These are phyloP conservation scores for Microtus pennsylvanicus DNA, from an alignment of 2,113 vertebrate genomes.

Conservation along the genomic window DNA sequence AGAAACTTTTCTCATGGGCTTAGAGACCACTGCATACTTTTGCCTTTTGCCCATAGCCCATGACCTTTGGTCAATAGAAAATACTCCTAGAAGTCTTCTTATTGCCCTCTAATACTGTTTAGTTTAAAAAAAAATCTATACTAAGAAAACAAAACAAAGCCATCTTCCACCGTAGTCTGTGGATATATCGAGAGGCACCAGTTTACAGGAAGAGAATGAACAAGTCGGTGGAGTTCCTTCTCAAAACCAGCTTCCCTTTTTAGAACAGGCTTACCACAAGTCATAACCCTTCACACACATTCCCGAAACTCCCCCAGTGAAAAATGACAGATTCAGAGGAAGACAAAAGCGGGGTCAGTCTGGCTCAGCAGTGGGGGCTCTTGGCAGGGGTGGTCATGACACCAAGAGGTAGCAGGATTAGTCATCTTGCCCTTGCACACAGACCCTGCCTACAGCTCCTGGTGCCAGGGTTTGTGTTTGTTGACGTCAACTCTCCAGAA, in stretches of 20 bases:
- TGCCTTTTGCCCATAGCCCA: background rate
- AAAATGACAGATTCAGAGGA: constrained; percentile 57
- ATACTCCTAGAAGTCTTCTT: background rate
- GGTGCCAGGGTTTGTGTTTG: background rate
- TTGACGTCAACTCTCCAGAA: background rate
- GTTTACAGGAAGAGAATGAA: background rate
- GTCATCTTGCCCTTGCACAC: constrained; percentile 29
- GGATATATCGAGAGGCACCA: constrained; percentile 12
- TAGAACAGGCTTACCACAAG: background rate
- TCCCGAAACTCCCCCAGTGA: background rate
- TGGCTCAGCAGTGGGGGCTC: background rate
- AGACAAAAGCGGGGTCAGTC: constrained; percentile 27
- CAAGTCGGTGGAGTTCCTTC: background rate
- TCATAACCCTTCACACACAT: constrained; percentile 29
- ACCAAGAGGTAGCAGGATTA: background rate
- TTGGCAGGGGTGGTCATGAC: background rate
- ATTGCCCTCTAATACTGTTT: background rate
- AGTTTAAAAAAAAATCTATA: background rate
- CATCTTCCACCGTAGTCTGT: background rate
- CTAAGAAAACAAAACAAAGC: background rate
- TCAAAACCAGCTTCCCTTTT: constrained; percentile 43
- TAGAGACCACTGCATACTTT: constrained; percentile 24
- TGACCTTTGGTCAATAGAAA: background rate
- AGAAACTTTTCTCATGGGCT: background rate
- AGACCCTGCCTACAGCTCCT: background rate